Evolutionary conservation across 2,113 vertebrate species (phyloP).

Genomic region (Regulus satrapa): DNA sequence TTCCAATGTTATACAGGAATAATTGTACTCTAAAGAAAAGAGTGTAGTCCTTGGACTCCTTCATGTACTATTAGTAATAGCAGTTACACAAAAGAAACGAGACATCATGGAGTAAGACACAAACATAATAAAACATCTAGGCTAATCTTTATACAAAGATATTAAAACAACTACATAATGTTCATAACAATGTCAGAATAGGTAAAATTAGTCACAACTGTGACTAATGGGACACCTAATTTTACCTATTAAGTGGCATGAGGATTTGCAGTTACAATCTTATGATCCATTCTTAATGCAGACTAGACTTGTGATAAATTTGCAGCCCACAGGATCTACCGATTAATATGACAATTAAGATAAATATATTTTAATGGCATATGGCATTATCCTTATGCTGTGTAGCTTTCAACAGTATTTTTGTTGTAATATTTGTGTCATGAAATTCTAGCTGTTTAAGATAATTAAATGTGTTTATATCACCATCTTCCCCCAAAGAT

Average conservation of each 20-base stretch:
- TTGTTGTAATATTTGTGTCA: not conserved
- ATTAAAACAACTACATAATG: not conserved
- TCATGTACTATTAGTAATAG: not conserved
- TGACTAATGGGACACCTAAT: not conserved
- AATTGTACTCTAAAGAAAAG: not conserved
- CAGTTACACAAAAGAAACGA: not conserved
- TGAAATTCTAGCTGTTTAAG: not conserved
- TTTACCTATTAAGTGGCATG: not conserved
- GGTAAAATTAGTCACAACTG: constrained; percentile 5
- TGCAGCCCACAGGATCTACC: not conserved
- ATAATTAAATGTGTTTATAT: not conserved
- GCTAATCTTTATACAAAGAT: not conserved
- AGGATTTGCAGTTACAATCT: not conserved
- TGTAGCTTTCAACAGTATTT: not conserved
- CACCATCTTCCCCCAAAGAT: not conserved
- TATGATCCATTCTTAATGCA: not conserved
- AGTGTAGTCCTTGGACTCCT: not conserved
- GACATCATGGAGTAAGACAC: not conserved
- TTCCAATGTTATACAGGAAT: not conserved
- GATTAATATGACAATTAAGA: not conserved
- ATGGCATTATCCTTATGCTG: not conserved
- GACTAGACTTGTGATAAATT: not conserved
- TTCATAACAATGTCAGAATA: not conserved
- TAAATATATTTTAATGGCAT: constrained; percentile 17
- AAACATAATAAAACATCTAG: not conserved